These are phyloP conservation scores for Geococcyx californianus DNA, from an alignment of 2,113 vertebrate genomes.

Conservation along the genomic window DNA sequence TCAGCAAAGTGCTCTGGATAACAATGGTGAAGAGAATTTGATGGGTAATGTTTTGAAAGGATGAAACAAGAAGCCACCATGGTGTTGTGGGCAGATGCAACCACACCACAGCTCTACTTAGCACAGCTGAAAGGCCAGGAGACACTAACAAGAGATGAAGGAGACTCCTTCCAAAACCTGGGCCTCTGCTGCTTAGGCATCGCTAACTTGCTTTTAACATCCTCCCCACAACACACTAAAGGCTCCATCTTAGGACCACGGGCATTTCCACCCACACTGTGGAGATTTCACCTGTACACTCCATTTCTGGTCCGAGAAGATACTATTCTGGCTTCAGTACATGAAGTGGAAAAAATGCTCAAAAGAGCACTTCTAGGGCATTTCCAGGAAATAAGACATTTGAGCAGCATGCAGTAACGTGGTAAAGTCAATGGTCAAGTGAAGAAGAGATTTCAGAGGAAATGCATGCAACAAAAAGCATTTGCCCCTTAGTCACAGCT, in stretches of 20 bases:
- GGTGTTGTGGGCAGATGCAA: not conserved
- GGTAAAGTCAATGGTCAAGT: not conserved
- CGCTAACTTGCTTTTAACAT: not conserved
- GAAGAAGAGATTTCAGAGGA: not conserved
- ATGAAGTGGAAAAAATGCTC: not conserved
- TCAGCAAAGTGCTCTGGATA: not conserved
- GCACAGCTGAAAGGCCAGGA: not conserved
- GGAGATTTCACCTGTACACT: not conserved
- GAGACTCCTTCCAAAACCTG: not conserved
- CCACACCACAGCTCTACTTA: not conserved
- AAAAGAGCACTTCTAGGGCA: not conserved
- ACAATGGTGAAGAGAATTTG: not conserved
- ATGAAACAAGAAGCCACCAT: not conserved
- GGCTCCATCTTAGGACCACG: not conserved
- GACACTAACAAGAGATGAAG: not conserved
- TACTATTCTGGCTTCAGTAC: not conserved
- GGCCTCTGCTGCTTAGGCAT: not conserved
- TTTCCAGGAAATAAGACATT: not conserved
- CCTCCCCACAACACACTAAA: not conserved
- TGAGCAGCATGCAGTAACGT: not conserved
- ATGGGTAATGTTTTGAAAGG: not conserved
- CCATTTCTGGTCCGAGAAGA: not conserved
- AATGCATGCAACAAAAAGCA: not conserved
- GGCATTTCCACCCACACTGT: not conserved
- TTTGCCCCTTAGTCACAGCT: fast-evolving